Evolutionary conservation across 1,140 invertebrate genomes (phyloP).

Genomic region (Bombus sylvicola): DNA sequence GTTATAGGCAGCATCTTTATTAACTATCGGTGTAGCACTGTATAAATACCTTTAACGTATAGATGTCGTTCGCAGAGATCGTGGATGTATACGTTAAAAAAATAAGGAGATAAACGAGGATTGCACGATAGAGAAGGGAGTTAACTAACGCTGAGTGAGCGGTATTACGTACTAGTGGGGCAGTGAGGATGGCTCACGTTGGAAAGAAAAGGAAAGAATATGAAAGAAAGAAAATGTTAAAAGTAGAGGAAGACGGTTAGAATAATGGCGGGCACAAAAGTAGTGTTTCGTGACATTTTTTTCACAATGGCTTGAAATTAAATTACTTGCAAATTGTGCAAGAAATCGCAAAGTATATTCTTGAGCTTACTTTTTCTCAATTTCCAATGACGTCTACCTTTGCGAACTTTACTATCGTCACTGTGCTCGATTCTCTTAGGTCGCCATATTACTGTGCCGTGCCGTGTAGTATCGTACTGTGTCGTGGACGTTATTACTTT

Average conservation of each 20-base stretch:
- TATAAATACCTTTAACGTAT: not conserved
- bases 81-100: not conserved
- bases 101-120: not conserved
- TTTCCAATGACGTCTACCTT: not conserved
- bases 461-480: slow-evolving; percentile 21
- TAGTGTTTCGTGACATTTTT: slow-evolving; percentile 7
- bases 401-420: not conserved
- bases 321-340: not conserved
- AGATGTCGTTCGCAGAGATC: not conserved
- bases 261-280: slow-evolving; percentile 29
- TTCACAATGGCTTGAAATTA: not conserved
- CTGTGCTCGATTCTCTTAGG: slow-evolving; percentile 7
- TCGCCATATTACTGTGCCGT: slow-evolving; percentile 42
- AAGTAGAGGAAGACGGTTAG: slow-evolving; percentile 18
- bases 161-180: not conserved
- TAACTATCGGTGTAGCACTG: not conserved
- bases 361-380: not conserved
- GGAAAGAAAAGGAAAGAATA: not conserved
- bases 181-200: not conserved
- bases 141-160: too few species aligned
- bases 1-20: not conserved
- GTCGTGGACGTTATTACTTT: not conserved
- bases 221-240: not conserved
- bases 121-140: slow-evolving; percentile 8
- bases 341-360: not conserved